Evolutionary conservation across 2,113 vertebrate species (phyloP).

Genomic region (Micronycteris hirsuta): DNA sequence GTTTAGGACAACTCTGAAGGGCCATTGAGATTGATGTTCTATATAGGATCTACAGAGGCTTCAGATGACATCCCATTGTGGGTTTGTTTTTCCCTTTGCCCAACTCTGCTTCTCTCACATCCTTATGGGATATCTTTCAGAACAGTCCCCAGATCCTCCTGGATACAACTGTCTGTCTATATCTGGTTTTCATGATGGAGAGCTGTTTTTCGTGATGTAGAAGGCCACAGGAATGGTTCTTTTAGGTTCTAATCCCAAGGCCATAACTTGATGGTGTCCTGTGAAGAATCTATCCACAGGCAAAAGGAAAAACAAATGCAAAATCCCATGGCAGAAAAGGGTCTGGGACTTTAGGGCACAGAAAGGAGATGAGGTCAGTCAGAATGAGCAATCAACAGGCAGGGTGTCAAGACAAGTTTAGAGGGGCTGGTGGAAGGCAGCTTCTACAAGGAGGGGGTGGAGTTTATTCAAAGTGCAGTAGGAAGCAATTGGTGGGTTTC

Average conservation of each 20-base stretch:
- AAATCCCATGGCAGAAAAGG: background rate
- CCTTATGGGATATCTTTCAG: background rate
- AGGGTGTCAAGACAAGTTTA: background rate
- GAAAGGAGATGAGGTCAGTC: background rate
- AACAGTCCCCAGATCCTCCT: background rate
- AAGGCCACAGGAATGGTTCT: background rate
- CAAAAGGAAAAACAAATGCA: background rate
- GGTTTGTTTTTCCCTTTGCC: background rate
- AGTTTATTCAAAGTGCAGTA: background rate
- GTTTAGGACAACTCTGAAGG: background rate
- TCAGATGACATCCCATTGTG: background rate
- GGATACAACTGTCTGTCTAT: background rate
- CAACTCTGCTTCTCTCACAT: background rate
- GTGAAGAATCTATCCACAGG: background rate
- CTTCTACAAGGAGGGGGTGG: background rate
- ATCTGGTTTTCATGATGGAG: background rate
- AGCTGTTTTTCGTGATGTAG: background rate
- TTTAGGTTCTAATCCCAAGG: background rate
- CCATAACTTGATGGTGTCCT: background rate
- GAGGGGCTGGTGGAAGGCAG: background rate
- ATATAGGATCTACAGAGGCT: background rate
- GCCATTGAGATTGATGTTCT: background rate
- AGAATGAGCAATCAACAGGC: rapidly evolving
- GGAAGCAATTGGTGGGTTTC: background rate
- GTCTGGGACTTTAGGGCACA: background rate